phyloP scores from a whole-genome alignment of 2,888 invertebrate species.

The Calameuta idolon region DNA sequence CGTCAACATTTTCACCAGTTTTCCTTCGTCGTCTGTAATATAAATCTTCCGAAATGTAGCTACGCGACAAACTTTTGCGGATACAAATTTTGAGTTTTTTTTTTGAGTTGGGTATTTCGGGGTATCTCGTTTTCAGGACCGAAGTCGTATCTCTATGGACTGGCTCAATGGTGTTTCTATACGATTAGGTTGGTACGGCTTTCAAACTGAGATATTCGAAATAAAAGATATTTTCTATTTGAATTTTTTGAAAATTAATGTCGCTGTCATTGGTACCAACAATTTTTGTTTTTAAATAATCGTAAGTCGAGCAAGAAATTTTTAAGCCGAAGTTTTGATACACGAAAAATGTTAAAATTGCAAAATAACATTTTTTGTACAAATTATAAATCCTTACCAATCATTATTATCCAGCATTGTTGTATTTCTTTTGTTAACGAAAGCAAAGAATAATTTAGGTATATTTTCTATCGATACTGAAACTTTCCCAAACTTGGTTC shows the following conservation, averaged over 20 bases:
- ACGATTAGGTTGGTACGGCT: background rate
- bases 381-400: background rate
- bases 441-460: background rate
- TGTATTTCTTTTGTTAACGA: background rate
- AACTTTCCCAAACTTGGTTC: background rate
- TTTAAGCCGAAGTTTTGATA: background rate
- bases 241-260: background rate
- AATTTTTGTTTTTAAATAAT: background rate
- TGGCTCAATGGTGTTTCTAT: background rate
- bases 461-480: background rate
- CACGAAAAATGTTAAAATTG: background rate
- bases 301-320: background rate
- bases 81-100: background rate
- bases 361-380: background rate
- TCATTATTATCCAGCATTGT: background rate
- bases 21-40: background rate
- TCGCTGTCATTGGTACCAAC: background rate
- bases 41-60: background rate
- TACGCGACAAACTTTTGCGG: background rate
- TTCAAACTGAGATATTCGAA: background rate
- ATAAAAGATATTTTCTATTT: background rate
- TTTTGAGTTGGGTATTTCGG: background rate
- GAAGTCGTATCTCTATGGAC: background rate
- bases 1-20: conserved; percentile 16
- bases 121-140: background rate